Evolutionary conservation across 2,888 invertebrate genomes (phyloP).

Genomic region (Cephus rjabovi): DNA sequence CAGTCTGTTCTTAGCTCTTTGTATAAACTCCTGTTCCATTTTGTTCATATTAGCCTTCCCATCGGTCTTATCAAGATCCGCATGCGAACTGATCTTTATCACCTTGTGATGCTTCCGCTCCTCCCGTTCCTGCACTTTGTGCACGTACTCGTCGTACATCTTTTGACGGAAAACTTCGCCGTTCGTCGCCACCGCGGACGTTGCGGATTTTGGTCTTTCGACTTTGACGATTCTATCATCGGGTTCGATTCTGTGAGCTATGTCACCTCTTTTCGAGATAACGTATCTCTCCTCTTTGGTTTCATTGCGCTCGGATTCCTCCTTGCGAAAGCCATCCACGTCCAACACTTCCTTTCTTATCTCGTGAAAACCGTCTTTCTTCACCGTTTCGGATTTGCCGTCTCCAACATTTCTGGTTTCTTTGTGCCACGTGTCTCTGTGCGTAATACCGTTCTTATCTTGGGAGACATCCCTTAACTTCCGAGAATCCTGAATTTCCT

Average conservation of each 20-base stretch:
- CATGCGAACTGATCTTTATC: constrained; percentile 78
- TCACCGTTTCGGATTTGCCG: constrained; percentile 35
- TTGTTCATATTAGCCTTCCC: constrained; percentile 58
- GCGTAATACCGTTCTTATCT: neutral
- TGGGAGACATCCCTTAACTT: constrained; percentile 2
- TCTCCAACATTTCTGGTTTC: constrained; percentile 36
- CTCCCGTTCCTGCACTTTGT: constrained; percentile 81
- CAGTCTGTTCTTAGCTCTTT: constrained; percentile 79
- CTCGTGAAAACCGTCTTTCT: constrained; percentile 40
- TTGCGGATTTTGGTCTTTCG: constrained; percentile 54
- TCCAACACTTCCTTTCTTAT: constrained; percentile 25
- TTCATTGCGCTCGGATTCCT: constrained; percentile 38
- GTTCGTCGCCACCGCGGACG: constrained; percentile 67
- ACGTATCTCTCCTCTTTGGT: constrained; percentile 30
- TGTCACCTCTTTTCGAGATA: constrained; percentile 20
- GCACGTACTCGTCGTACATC: constrained; percentile 88
- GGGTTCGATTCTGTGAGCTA: constrained; percentile 22
- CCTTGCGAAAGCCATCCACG: constrained; percentile 36
- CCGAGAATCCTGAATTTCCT: constrained; percentile 5
- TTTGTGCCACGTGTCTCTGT: constrained; percentile 45
- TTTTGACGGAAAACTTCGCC: constrained; percentile 80
- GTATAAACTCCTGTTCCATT: constrained; percentile 83
- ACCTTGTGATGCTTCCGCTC: constrained; percentile 84
- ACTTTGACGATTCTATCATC: constrained; percentile 25
- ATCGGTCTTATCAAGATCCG: constrained; percentile 39